Percentiles rank a stretch among this genome's conserved stretches.
Evolutionary conservation across 2,888 invertebrate genomes (phyloP).

Genomic region (Mylabris sibirica): DNA sequence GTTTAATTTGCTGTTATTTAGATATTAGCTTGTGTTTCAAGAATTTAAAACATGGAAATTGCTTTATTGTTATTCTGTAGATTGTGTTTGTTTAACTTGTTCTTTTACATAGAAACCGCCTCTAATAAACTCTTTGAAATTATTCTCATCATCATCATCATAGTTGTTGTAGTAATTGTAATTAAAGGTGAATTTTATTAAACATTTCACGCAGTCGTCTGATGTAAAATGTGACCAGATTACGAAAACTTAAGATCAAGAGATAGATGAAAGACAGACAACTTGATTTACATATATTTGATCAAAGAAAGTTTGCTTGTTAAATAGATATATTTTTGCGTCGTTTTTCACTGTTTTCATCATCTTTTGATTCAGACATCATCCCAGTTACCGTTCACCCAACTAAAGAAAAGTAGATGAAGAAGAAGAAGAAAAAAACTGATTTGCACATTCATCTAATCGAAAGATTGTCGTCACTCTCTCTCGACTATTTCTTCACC

Average conservation of each 20-base stretch:
- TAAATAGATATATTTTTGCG: constrained; percentile 48
- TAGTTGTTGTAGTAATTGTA: constrained; percentile 14
- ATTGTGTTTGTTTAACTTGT: not conserved
- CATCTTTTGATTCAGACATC: constrained; percentile 49
- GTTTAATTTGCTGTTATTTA: constrained; percentile 3
- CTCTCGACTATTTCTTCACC: not conserved
- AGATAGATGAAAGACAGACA: constrained; percentile 20
- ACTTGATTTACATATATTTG: constrained; percentile 55
- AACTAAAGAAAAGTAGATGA: too few relatives aligned
- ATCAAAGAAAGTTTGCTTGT: constrained; percentile 56
- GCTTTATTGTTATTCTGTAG: constrained; percentile 11
- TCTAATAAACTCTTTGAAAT: not conserved
- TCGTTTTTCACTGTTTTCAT: constrained; percentile 50
- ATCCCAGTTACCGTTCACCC: constrained; percentile 30
- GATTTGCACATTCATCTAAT: constrained; percentile 47
- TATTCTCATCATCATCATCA: constrained; percentile 1
- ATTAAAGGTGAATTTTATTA: constrained; percentile 31
- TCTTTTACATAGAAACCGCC: not conserved
- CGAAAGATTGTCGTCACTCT: constrained; percentile 45
- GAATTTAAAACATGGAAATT: constrained; percentile 8
- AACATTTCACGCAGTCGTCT: constrained; percentile 24
- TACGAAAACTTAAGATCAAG: constrained; percentile 30
- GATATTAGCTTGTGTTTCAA: not conserved
- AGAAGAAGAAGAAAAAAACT: not conserved
- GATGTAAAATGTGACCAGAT: constrained; percentile 29